These are phyloP conservation scores for Nasonia oneida DNA, from an alignment of 2,888 invertebrate genomes.

Conservation along the genomic window DNA sequence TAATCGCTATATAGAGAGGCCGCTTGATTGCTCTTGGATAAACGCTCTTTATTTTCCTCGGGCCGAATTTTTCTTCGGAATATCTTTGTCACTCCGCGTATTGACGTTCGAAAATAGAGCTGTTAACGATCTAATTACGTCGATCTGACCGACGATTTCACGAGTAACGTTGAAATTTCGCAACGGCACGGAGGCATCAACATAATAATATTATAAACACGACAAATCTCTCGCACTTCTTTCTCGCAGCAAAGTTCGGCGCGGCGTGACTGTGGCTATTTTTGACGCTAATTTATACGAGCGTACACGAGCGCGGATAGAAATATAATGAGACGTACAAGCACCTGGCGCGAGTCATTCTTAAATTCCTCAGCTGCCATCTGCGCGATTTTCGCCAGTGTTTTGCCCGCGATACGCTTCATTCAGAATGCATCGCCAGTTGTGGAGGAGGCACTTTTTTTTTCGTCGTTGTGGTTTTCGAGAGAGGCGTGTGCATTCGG, in stretches of 20 bases:
- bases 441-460: background rate
- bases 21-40: background rate
- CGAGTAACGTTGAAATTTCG: background rate
- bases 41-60: background rate
- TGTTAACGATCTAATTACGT: background rate
- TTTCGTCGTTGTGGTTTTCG: background rate
- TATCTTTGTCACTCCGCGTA: no score
- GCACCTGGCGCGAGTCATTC: slow-evolving; percentile 35
- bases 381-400: background rate
- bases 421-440: background rate
- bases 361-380: slow-evolving; percentile 23
- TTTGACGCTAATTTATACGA: slow-evolving; percentile 42
- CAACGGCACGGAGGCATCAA: background rate
- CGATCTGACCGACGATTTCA: background rate
- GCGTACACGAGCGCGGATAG: slow-evolving; percentile 15
- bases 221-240: background rate
- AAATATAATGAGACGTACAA: slow-evolving; percentile 32
- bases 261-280: slow-evolving; percentile 15
- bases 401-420: background rate
- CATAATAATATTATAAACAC: background rate
- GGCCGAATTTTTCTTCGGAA: background rate
- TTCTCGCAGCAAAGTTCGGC: background rate
- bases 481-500: background rate
- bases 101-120: no score
- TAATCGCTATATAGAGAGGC: background rate